phyloP scores from a whole-genome alignment of 2,888 invertebrate genomes.

The Xylocampa areola region DNA sequence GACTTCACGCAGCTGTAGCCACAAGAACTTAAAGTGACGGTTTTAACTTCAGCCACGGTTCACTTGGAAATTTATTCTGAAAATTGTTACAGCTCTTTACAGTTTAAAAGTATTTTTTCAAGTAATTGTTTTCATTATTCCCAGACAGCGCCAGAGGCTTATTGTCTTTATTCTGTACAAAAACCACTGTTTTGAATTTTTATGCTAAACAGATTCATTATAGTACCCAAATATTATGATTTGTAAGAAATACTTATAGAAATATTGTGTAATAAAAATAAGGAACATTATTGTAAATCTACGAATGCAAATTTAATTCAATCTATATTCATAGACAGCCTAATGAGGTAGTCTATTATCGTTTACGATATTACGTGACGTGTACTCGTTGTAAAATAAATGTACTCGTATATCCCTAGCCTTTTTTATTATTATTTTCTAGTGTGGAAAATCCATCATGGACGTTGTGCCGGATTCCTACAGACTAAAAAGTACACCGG shows the following conservation, averaged over 20 bases:
- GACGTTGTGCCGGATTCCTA: too few species aligned
- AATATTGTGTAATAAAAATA: too few species aligned
- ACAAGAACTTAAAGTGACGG: slow-evolving; percentile 14
- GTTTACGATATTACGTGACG: slow-evolving; percentile 8
- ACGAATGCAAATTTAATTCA: too few species aligned
- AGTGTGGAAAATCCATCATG: too few species aligned
- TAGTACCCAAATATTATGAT: too few species aligned
- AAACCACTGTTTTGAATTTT: not conserved
- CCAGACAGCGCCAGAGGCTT: not conserved
- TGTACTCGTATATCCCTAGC: slow-evolving; percentile 4
- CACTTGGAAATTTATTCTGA: slow-evolving; percentile 18
- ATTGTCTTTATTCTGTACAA: not conserved
- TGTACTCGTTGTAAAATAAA: slow-evolving; percentile 30
- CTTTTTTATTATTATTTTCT: too few species aligned
- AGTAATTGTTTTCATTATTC: not conserved
- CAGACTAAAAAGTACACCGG: too few species aligned
- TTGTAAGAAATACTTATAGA: too few species aligned
- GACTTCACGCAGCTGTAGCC: slow-evolving; percentile 9
- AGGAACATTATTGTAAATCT: slow-evolving; percentile 2
- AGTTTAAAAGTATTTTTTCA: slow-evolving; percentile 12
- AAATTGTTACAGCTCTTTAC: slow-evolving; percentile 7
- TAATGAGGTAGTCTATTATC: slow-evolving; percentile 1
- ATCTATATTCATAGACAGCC: too few species aligned
- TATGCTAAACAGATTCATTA: not conserved
- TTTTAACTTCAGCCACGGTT: slow-evolving; percentile 16